Conservation (phyloP, 2,113 vertebrate species). For the Rhinogobius similis region DNA sequence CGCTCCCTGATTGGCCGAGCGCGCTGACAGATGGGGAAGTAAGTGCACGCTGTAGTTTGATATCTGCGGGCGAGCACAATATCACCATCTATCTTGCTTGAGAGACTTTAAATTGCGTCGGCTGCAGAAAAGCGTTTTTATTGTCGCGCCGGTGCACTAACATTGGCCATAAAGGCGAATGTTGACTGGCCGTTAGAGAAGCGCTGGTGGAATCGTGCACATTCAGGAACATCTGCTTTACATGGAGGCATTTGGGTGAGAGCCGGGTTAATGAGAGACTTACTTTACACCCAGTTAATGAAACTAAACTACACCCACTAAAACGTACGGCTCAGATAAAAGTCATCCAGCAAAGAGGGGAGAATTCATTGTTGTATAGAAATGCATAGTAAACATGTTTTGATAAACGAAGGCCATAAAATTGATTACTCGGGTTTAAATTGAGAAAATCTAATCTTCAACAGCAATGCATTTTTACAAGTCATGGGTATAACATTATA, state of each 20-base stretch:
- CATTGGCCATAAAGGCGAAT: constrained; percentile 47
- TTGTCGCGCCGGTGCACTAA: constrained; percentile 29
- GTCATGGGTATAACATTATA: background rate
- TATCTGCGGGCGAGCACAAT: constrained; percentile 40
- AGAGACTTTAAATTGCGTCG: constrained; percentile 34
- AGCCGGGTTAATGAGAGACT: background rate
- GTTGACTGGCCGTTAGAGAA: constrained; percentile 32
- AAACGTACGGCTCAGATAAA: background rate
- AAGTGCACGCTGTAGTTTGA: constrained; percentile 45
- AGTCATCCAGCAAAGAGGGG: background rate
- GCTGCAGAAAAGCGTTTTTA: constrained; percentile 50
- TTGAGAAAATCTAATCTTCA: background rate
- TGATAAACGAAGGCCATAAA: background rate
- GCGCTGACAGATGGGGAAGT: constrained; percentile 41
- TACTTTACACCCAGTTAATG: constrained; percentile 12
- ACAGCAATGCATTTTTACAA: background rate
- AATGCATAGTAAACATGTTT: background rate
- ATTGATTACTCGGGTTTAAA: background rate
- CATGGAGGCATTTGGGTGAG: background rate
- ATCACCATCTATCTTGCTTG: constrained; percentile 51
- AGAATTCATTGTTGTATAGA: background rate
- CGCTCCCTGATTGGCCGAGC: constrained; percentile 11
- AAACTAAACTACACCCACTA: background rate
- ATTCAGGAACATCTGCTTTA: constrained; percentile 19
- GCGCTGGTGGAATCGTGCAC: constrained; percentile 9